Base-by-base conservation (phyloP, 2,888 invertebrate species). In the Oasisia sp. region DNA sequence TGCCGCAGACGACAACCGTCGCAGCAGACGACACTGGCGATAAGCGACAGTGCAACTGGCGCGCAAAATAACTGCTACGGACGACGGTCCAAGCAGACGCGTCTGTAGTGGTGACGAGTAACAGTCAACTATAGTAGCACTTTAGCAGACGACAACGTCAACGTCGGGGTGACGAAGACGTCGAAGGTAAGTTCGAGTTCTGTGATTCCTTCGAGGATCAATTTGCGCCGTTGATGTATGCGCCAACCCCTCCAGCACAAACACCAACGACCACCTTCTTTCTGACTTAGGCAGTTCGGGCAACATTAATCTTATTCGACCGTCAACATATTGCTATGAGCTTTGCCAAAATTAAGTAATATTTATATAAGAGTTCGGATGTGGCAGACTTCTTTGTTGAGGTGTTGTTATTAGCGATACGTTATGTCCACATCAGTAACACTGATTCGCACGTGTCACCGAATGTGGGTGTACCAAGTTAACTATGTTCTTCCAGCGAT, bases 1-100 rank as follows among this genome's bases (percentile, higher is more conserved):
- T n/a, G 74, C 74, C 74, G 74, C 74, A 74, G 74, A 74, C 74
- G 74, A 74, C 74, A n/a, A 74, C 74, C 19, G 74, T 27, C 74
- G 74, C 74, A 74, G 74, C 74, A 74, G 27, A 74, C 74, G 74
- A 74, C 74, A 74, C 7, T 74, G 74, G 74, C 74, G 27, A 74
- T 27, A 74, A 74, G 27, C 74, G 74, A 74, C 74, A n/a, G 27
- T 4, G n/a, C 74, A 74, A 74, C 74, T 27, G 27, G 7, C 74
- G 74, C 27, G 27, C 74, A 74, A 74, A 19, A 19, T 74, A 19
- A n/a, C 74, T 50, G 50, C 50, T 9, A 50, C 50, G 50, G 50
- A 50, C 5, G 50, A 50, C 50, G 50, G 50, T 50, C 50, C 50
- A 9, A 14, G 50, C 50, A 50, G 50, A 50, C 50, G 50, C 9